phyloP scores from a whole-genome alignment of 2,888 invertebrate species.

The Xestobium rufovillosum region DNA sequence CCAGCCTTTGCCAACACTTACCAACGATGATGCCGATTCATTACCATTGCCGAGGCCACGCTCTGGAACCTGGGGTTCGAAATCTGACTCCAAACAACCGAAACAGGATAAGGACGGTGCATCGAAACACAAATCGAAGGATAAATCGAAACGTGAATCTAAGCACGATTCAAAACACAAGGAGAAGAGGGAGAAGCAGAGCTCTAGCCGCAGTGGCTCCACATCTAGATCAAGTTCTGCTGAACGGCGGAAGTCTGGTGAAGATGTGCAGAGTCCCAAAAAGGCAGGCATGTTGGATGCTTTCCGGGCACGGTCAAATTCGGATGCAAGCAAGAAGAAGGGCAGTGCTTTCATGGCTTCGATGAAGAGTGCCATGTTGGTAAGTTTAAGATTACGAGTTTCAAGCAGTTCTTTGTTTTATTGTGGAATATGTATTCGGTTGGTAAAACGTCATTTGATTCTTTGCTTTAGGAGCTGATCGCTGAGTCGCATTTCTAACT shows the following conservation, averaged over 20 bases:
- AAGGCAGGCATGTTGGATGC: constrained; percentile 72
- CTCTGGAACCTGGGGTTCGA: constrained; percentile 57
- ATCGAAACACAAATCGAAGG: constrained; percentile 28
- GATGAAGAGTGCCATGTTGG: constrained; percentile 77
- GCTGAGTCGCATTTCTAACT: too few relatives aligned
- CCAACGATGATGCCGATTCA: constrained; percentile 42
- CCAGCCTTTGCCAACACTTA: constrained; percentile 52
- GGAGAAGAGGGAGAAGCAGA: constrained; percentile 32
- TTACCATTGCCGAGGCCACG: constrained; percentile 48
- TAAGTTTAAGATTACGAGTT: constrained; percentile 36
- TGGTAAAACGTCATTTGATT: too few relatives aligned
- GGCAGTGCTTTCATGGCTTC: constrained; percentile 71
- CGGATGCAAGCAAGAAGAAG: constrained; percentile 59
- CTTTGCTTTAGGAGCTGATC: not conserved
- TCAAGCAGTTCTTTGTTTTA: not conserved
- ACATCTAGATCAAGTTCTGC: constrained; percentile 40
- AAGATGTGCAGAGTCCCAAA: constrained; percentile 38
- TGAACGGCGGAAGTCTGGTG: constrained; percentile 38
- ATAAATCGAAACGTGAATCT: constrained; percentile 22
- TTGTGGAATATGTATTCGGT: too few relatives aligned
- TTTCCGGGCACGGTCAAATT: constrained; percentile 68
- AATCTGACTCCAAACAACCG: constrained; percentile 31
- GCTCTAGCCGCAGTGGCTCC: constrained; percentile 42
- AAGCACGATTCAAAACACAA: constrained; percentile 22
- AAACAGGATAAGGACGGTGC: constrained; percentile 23